Percentiles rank a stretch among this genome's conserved stretches.
These are phyloP conservation scores for Tokudaia muenninki DNA, from an alignment of 2,797 vertebrate species.

Conservation along the genomic window DNA sequence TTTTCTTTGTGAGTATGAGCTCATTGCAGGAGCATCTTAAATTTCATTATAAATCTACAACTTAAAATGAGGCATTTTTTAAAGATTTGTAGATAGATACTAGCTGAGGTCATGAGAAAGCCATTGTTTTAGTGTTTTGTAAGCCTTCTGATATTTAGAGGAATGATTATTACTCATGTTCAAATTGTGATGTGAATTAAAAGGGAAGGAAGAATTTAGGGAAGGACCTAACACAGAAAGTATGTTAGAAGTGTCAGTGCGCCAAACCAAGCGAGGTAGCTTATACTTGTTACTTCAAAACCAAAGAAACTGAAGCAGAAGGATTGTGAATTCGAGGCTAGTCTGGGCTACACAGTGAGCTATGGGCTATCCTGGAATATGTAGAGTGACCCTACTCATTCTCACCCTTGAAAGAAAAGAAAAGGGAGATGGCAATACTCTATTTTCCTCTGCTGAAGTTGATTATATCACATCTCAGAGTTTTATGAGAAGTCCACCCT, in stretches of 20 bases:
- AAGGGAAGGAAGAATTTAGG: background rate
- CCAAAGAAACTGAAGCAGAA: background rate
- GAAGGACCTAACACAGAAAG: background rate
- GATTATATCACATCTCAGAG: background rate
- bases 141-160: background rate
- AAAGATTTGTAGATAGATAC: background rate
- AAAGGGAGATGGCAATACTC: background rate
- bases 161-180: background rate
- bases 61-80: background rate
- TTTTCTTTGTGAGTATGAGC: background rate
- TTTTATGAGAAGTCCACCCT: background rate
- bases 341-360: background rate
- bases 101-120: background rate
- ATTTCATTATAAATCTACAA: background rate
- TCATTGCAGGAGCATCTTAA: background rate
- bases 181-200: background rate
- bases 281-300: background rate
- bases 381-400: background rate
- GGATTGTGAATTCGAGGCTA: background rate
- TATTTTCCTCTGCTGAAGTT: background rate
- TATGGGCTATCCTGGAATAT: background rate
- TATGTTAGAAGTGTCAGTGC: background rate
- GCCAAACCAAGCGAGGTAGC: background rate
- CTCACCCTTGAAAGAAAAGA: background rate
- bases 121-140: background rate